Conservation (phyloP, 2,113 vertebrate genomes). For the Actenoides lindsayi region DNA sequence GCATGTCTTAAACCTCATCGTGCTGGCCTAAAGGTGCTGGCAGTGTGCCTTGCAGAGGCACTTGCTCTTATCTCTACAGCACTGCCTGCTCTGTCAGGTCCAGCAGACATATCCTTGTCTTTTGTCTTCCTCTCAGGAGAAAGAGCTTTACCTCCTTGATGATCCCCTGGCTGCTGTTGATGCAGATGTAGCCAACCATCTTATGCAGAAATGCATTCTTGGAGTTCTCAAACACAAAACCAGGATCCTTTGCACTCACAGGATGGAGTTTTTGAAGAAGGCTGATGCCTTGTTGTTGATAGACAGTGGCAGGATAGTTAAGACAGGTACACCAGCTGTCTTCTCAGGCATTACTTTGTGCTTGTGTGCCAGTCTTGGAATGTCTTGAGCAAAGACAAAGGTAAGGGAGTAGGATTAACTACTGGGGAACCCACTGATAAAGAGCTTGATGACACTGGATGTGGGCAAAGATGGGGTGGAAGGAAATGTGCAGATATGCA, state of each 20-base stretch:
- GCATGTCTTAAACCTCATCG: not conserved
- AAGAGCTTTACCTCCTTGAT: constrained; percentile 93
- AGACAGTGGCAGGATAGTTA: constrained; percentile 85
- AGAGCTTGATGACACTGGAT: not conserved
- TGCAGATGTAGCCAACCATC: constrained; percentile 88
- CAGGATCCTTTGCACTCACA: constrained; percentile 94
- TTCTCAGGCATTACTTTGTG: not conserved
- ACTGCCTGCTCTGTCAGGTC: not conserved
- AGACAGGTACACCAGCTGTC: constrained; percentile 76
- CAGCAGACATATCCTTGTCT: not conserved
- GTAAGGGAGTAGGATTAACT: not conserved
- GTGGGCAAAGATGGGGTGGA: not conserved
- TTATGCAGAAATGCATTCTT: constrained; percentile 90
- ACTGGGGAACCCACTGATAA: not conserved
- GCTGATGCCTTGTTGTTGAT: constrained; percentile 88
- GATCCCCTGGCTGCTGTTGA: constrained; percentile 96
- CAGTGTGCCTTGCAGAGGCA: not conserved
- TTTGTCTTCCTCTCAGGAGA: constrained; percentile 79
- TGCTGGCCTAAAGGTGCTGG: not conserved
- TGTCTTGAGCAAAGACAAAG: not conserved
- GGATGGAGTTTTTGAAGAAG: constrained; percentile 85
- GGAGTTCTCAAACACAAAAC: constrained; percentile 87
- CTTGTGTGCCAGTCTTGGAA: not conserved
- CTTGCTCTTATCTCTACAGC: not conserved
- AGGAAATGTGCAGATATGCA: not conserved